Evolutionary conservation across 1,140 invertebrate genomes (phyloP), one percentile per base, ranked within the genome.

Genomic region (Calliphora vicina): DNA sequence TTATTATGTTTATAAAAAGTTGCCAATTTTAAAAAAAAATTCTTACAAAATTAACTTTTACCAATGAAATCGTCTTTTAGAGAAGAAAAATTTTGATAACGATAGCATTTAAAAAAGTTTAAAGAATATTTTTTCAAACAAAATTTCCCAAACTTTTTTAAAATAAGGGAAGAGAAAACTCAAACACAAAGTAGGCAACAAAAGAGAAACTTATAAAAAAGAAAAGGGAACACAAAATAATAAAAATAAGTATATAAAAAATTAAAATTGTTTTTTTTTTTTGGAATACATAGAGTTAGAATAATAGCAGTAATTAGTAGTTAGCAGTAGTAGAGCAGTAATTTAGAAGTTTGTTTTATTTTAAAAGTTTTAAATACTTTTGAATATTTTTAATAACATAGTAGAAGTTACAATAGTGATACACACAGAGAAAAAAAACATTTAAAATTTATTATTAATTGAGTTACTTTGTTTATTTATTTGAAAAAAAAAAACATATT

Each of bases 31-130:
- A 35, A 35, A 35, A 6, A 35, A 35, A 35, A 35, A 35, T 35
- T n/a, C n/a, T n/a, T n/a, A n/a, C n/a, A n/a, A n/a, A n/a, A 1
- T 2, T 35, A 76, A n/a, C 6, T 17, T 25, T 20, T 25, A 1
- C 26, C 13, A 76, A 76, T 76, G 73, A 15, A 35, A 76, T 6
- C 73, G 27, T 17, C 10, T n/a, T 23, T 29, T 76, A 29, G 15
- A 17, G 13, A 29, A 23, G n/a, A 67, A 23, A 71, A 81, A 73
- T 15, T 85, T 87, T 89, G 88, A 89, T 89, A 89, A 89, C 88
- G 88, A 89, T 88, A 89, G 88, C 88, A 89, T 89, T 89, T 89
- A 89, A 89, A 89, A 87, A 83, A 84, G 27, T 25, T 80, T 72
- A 71, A 35, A 71, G 50, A 35, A 72, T 17, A 72, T 29, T 26